Evolutionary conservation across 1,140 invertebrate genomes (phyloP), one percentile per base, ranked within the genome.

Genomic region (Eupristina koningsbergeri): DNA sequence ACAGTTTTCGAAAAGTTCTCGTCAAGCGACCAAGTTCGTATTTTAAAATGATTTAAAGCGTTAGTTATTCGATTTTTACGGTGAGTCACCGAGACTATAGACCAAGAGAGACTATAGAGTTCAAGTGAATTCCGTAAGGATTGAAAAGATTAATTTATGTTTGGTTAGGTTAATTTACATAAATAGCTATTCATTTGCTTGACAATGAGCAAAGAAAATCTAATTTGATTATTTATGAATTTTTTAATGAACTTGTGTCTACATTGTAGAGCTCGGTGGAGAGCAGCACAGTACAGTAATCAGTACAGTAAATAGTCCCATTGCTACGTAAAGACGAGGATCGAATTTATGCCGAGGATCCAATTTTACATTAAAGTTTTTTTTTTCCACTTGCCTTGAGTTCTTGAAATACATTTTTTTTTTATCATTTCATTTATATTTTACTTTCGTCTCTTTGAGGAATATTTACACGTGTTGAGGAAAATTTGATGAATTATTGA

Each of bases 401-500:
- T 29, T 61, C 63, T 41, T 15, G 31, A 19, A 9, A 63, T 45
- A 26, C 34, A 7, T 45, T 45, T 36, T n/a, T 15, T 45, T 75
- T 63, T 31, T 13, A 29, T 36, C 80, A 17, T 41, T 71, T 63
- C 41, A 11, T 75, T 22, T 47, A 9, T 13, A 45, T 50, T 63
- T 41, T n/a, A n/a, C 9, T 74, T n/a, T 69, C 22, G 36, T 36
- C 63, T 71, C 53, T 13, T 8, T 1, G 17, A 41, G 45, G 45
- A 76, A 67, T 77, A 61, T 83, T 83, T 77, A 82, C 81, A 58
- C 81, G 61, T 36, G 58, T 83, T 78, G 64, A 36, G 81, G 81
- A 83, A 83, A 83, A 78, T 83, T 78, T 41, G 75, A 71, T 83
- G 81, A 83, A 83, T 83, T 83, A 83, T 83, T 83, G 63, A 83